Evolutionary conservation across 2,113 vertebrate genomes (phyloP), one percentile per base, ranked within the genome.

Genomic region (Opisthocomus hoazin): DNA sequence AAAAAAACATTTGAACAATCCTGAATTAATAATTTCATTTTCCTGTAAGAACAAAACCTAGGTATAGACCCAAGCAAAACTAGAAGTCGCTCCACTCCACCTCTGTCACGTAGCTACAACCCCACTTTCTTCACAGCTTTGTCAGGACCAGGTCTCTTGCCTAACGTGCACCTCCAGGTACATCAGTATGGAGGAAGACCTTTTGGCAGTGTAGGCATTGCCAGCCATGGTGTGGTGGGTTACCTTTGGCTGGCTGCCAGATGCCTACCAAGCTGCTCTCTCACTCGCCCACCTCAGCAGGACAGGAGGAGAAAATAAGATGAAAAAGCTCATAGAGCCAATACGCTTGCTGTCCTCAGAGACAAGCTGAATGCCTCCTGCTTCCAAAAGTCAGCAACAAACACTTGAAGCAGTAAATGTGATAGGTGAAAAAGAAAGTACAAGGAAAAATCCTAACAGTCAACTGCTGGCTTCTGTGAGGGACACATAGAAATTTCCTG

Each of bases 371-470:
- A 63, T 46, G 15, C 22, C 8, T 50, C 12, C 5, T 74, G 23
- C n/a, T 84, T 73, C 41, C 23, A 86, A 65, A 78, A 75, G 11
- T 41, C 58, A 58, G 8, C 26, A 30, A 9, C 21, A 60, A 77
- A 36, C 1, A 16, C 32, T 41, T 2, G 7, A 29, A 65, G 20
- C 0, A 1, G 14, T 6, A 74, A 81, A 9, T 0, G 0, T 8
- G 48, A 79, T 10, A 61, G 2, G 7, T 75, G 26, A 50, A 23
- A 90, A 60, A 79, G 27, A 58, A 81, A 41, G 43, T 16, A 69
- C 0, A 9, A 45, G 45, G 12, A 9, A 50, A 86, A 83, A 77
- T 51, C 12, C 71, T 48, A 6, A 39, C 11, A 48, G 30, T 22
- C 43, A 77, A 27, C 65, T 37, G 5, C 9, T 85, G 45, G 13